phyloP scores from a whole-genome alignment of 2,888 invertebrate genomes.

The Odontomyia ornata region DNA sequence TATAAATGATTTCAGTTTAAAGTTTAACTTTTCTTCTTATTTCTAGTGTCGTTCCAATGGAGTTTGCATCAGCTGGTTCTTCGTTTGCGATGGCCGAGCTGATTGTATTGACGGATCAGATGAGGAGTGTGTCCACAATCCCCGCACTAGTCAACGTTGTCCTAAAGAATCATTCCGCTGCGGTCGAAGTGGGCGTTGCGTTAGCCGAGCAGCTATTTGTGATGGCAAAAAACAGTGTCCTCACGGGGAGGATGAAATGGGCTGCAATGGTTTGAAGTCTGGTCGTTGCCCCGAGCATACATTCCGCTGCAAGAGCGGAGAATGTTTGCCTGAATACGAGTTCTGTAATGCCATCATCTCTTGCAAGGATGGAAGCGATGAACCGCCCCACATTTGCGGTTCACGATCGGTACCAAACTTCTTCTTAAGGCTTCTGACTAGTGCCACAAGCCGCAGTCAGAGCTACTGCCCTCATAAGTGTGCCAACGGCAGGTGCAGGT shows the following conservation, averaged over 20 bases:
- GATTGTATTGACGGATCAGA: constrained; percentile 90
- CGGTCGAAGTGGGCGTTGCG: constrained; percentile 73
- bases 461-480: constrained; percentile 81
- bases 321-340: constrained; percentile 88
- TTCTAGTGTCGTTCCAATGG: constrained; percentile 85
- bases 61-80: constrained; percentile 90
- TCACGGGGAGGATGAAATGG: constrained; percentile 78
- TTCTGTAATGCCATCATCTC: constrained; percentile 90
- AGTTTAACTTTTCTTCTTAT: background rate
- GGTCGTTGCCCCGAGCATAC: constrained; percentile 81
- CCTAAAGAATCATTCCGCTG: constrained; percentile 79
- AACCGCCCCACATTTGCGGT: constrained; percentile 79
- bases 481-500: constrained; percentile 86
- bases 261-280: constrained; percentile 70
- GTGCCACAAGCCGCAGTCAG: constrained; percentile 50
- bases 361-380: constrained; percentile 90
- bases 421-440: constrained; percentile 59
- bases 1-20: background rate
- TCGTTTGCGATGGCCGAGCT: constrained; percentile 82
- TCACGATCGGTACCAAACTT: constrained; percentile 64
- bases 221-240: constrained; percentile 82
- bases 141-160: constrained; percentile 66
- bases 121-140: constrained; percentile 76
- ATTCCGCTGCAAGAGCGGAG: constrained; percentile 85
- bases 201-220: constrained; percentile 82